Evolutionary conservation across 2,888 invertebrate genomes (phyloP).

Genomic region (Octonoba sinensis): DNA sequence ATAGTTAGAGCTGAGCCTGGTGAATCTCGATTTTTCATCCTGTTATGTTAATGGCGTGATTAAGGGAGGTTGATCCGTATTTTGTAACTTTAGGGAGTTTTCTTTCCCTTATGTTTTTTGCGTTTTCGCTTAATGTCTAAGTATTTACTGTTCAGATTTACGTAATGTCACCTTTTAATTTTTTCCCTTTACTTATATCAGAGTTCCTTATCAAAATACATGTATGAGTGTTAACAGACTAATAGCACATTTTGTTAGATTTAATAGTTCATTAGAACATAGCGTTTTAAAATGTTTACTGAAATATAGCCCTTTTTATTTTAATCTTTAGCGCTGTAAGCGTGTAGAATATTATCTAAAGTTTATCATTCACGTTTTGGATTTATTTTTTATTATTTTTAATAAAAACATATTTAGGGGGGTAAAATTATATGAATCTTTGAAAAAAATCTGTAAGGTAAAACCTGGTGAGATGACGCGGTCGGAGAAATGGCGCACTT

Average conservation of each 20-base stretch:
- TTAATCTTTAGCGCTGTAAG: too few relatives aligned
- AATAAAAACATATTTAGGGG: too few relatives aligned
- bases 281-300: too few relatives aligned
- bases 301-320: too few relatives aligned
- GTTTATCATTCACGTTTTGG: too few relatives aligned
- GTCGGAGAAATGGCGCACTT: too few relatives aligned
- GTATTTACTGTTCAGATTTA: not conserved
- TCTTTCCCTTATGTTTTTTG: conserved; percentile 3
- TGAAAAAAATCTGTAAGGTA: too few relatives aligned
- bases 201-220: conserved; percentile 17
- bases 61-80: conserved; percentile 31
- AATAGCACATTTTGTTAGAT: conserved; percentile 33
- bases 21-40: conserved; percentile 43
- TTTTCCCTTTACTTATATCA: conserved; percentile 13
- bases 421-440: too few relatives aligned
- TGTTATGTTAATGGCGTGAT: conserved; percentile 47
- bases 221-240: conserved; percentile 23
- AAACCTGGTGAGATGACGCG: too few relatives aligned
- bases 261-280: conserved; percentile 3
- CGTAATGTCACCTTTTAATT: not conserved
- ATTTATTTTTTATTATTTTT: too few relatives aligned
- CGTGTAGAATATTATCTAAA: too few relatives aligned
- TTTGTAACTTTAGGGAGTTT: conserved; percentile 22
- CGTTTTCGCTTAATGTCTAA: conserved; percentile 27
- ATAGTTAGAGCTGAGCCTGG: conserved; percentile 24